Conservation (phyloP, 2,888 invertebrate species). For the Psylliodes chrysocephalus region DNA sequence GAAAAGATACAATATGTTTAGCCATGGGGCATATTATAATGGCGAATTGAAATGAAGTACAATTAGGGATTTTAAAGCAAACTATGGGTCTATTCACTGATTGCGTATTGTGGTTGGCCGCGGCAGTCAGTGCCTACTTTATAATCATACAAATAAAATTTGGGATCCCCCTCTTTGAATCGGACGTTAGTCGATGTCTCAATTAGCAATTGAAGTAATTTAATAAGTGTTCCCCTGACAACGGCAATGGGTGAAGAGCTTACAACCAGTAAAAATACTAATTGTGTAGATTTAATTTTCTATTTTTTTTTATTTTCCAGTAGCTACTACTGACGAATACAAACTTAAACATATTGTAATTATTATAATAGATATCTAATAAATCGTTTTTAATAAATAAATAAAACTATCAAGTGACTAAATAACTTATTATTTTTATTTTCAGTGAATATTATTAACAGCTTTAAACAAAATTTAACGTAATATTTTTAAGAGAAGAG, state of each 20-base stretch:
- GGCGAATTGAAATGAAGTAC: slow-evolving; percentile 48
- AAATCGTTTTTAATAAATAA: too few relatives aligned
- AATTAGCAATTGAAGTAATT: slow-evolving; percentile 18
- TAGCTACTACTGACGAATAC: too few relatives aligned
- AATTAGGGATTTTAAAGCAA: slow-evolving; percentile 53
- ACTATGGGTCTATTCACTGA: slow-evolving; percentile 46
- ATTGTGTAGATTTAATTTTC: too few relatives aligned
- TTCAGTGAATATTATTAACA: too few relatives aligned
- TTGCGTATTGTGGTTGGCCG: slow-evolving; percentile 54
- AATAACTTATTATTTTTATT: too few relatives aligned
- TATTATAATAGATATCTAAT: too few relatives aligned
- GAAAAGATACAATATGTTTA: slow-evolving; percentile 36
- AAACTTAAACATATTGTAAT: too few relatives aligned
- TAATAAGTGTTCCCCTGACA: slow-evolving; percentile 11
- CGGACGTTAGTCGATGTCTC: slow-evolving; percentile 22
- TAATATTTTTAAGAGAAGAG: too few relatives aligned
- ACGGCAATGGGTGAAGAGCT: background rate
- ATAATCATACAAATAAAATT: slow-evolving; percentile 49
- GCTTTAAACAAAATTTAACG: too few relatives aligned
- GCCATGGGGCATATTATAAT: slow-evolving; percentile 29
- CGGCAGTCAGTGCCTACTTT: slow-evolving; percentile 44
- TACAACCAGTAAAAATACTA: too few relatives aligned
- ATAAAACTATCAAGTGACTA: too few relatives aligned
- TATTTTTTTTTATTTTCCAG: too few relatives aligned
- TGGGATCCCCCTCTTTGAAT: slow-evolving; percentile 30